Conservation (phyloP, 2,797 vertebrate species). For the Pipistrellus pygmaeus region DNA sequence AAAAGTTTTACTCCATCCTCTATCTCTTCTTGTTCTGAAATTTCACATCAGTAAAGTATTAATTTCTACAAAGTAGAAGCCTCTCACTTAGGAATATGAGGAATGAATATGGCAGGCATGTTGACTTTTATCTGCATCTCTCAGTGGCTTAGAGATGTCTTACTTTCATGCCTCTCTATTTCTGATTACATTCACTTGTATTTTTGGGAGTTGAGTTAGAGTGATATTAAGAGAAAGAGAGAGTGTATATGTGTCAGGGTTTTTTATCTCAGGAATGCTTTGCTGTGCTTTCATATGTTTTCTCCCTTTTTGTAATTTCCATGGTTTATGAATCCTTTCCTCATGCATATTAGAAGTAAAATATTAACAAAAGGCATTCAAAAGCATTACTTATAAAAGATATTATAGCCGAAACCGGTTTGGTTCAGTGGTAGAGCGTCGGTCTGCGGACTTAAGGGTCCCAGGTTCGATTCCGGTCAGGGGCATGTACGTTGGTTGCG, state of each 20-base stretch:
- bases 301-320: background rate
- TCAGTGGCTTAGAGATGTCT: background rate
- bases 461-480: too few relatives aligned
- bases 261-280: slow-evolving; percentile 27
- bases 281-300: background rate
- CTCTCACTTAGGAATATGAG: background rate
- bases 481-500: too few relatives aligned
- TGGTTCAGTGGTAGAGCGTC: too few relatives aligned
- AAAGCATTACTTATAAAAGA: background rate
- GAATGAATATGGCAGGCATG: background rate
- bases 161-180: background rate
- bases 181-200: background rate
- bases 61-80: slow-evolving; percentile 39
- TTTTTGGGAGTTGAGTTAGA: background rate
- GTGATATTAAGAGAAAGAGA: background rate
- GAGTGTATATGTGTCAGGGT: background rate
- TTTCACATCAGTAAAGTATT: slow-evolving; percentile 27
- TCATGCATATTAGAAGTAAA: slow-evolving; percentile 44
- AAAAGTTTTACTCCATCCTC: background rate
- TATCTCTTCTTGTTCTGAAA: background rate
- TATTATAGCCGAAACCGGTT: background rate
- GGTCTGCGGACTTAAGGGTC: too few relatives aligned
- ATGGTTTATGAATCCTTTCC: background rate
- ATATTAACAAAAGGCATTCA: slow-evolving; percentile 44
- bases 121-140: background rate